Conservation (phyloP, 1,140 invertebrate species). For the Aculops lycopersici region DNA sequence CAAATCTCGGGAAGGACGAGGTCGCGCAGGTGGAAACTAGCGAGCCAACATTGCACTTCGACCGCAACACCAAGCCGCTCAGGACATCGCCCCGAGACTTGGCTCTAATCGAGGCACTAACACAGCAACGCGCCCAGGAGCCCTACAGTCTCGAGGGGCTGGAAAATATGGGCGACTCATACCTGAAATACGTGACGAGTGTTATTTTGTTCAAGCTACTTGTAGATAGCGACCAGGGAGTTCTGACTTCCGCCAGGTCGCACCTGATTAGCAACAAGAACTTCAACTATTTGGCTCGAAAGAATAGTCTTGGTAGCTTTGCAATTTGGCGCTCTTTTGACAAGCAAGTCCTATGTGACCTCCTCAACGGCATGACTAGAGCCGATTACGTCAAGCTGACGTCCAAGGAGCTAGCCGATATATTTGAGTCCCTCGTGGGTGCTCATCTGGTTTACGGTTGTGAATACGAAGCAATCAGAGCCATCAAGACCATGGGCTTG, state of each 20-base stretch:
- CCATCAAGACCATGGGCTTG: too few relatives aligned
- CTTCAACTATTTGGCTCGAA: constrained; percentile 28
- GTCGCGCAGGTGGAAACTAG: too few relatives aligned
- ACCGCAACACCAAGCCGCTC: constrained; percentile 1
- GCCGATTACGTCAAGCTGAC: too few relatives aligned
- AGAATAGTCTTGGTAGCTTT: constrained; percentile 18
- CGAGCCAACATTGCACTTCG: not conserved
- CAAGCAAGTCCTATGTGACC: too few relatives aligned
- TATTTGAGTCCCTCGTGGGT: too few relatives aligned
- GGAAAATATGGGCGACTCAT: constrained; percentile 59
- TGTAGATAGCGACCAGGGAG: constrained; percentile 33
- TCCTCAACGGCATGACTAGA: too few relatives aligned
- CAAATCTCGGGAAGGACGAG: too few relatives aligned
- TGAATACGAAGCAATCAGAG: too few relatives aligned
- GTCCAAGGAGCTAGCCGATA: too few relatives aligned
- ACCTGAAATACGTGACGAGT: constrained; percentile 42
- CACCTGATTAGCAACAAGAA: constrained; percentile 47
- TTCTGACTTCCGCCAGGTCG: constrained; percentile 35
- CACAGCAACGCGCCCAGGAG: too few relatives aligned
- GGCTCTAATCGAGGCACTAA: constrained; percentile 6
- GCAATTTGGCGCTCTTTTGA: too few relatives aligned
- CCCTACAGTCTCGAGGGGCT: constrained; percentile 43
- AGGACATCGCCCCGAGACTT: not conserved
- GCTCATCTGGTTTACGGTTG: too few relatives aligned
- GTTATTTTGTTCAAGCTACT: constrained; percentile 35